phyloP scores from a whole-genome alignment of 2,113 vertebrate species.

The Chroicocephalus ridibundus region DNA sequence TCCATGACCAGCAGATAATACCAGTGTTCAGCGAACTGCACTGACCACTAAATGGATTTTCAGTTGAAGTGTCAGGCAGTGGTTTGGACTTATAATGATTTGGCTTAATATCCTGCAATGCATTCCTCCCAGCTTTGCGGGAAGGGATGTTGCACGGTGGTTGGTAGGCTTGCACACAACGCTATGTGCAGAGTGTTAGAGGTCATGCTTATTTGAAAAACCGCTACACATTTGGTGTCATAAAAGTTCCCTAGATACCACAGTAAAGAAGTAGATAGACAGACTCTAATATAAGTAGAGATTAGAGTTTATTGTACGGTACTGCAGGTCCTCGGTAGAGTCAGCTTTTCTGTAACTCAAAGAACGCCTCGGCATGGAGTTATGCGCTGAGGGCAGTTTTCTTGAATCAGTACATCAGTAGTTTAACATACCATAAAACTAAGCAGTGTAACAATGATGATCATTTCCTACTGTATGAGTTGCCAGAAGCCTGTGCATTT shows the following conservation, averaged over 20 bases:
- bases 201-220: not conserved
- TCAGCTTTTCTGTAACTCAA: not conserved
- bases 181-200: not conserved
- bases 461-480: not conserved
- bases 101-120: not conserved
- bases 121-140: not conserved
- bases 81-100: not conserved
- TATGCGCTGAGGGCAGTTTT: not conserved
- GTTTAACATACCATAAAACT: slow-evolving; percentile 42
- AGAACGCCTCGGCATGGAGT: not conserved
- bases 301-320: not conserved
- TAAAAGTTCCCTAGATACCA: not conserved
- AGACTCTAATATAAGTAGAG: not conserved
- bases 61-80: not conserved
- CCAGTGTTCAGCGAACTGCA: not conserved
- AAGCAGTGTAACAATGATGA: not conserved
- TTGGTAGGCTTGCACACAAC: not conserved
- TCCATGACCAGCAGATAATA: not conserved
- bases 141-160: not conserved
- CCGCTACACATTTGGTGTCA: not conserved
- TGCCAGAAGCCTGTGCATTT: not conserved
- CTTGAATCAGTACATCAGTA: slow-evolving; percentile 8
- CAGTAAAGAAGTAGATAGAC: not conserved
- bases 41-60: slow-evolving; percentile 22
- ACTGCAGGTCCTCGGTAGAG: not conserved